Conservation (phyloP, 2,888 invertebrate species). For the Mesorhabditis sp. region DNA sequence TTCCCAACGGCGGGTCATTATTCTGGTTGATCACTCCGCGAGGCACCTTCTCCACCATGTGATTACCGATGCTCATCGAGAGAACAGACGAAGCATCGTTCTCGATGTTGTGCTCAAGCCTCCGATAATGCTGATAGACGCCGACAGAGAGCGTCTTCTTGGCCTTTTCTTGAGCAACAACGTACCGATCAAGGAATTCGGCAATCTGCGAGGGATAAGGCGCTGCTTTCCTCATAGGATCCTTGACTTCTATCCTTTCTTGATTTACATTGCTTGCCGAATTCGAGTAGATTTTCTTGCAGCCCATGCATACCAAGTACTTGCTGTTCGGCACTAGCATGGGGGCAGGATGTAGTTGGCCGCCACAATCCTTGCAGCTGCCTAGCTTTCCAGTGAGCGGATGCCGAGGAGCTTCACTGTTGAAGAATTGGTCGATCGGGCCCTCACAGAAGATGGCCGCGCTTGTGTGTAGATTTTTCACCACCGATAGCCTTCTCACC, state of each 20-base stretch:
- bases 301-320: no score
- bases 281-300: no score
- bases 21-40: slow-evolving; percentile 37
- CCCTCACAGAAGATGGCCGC: no score
- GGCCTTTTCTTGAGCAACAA: slow-evolving; percentile 75
- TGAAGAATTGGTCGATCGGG: no score
- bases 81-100: slow-evolving; percentile 31
- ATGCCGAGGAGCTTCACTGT: no score
- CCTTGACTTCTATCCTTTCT: slow-evolving; percentile 1
- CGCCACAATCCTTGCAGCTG: no score
- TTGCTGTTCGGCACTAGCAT: no score
- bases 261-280: no score
- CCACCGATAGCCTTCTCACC: no score
- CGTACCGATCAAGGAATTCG: slow-evolving; percentile 90
- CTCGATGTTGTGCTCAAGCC: slow-evolving; percentile 80
- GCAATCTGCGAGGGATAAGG: slow-evolving; percentile 70
- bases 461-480: no score
- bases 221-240: not conserved
- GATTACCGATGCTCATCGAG: not conserved
- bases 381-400: no score
- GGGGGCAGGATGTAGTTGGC: no score
- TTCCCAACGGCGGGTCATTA: not conserved
- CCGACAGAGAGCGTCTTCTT: slow-evolving; percentile 96
- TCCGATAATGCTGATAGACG: slow-evolving; percentile 94
- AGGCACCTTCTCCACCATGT: slow-evolving; percentile 21